A percentile compares a stretch with the other conserved stretches of the same genome.
phyloP scores from a whole-genome alignment of 2,888 invertebrate genomes.

The Drosophila trichaetosa region DNA sequence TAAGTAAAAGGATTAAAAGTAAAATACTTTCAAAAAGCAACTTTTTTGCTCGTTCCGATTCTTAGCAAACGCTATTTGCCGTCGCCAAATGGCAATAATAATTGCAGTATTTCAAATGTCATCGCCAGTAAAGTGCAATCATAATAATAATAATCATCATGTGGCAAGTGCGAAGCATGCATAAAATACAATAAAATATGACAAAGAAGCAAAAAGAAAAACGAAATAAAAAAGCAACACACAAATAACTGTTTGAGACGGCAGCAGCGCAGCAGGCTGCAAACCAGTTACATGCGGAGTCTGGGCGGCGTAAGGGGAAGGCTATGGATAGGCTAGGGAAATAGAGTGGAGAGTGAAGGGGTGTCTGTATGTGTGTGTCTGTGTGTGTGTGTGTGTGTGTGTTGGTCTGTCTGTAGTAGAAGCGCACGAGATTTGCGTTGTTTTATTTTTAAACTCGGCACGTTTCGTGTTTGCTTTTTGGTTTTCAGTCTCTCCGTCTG shows the following conservation, averaged over 20 bases:
- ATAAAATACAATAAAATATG: constrained; percentile 36
- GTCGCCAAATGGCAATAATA: not conserved
- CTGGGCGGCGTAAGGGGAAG: not conserved
- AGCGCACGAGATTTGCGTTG: constrained; percentile 71
- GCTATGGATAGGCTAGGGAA: not conserved
- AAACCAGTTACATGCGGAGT: constrained; percentile 75
- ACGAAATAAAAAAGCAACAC: not conserved
- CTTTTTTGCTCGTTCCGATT: not conserved
- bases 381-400: constrained; percentile 1
- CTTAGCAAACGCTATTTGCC: not conserved
- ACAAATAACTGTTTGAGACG: constrained; percentile 9
- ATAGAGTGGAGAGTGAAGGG: not conserved
- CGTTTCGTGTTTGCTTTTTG: constrained; percentile 70
- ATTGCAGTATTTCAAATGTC: not conserved
- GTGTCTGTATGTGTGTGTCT: not conserved
- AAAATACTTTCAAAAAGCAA: not conserved
- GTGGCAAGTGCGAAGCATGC: constrained; percentile 38
- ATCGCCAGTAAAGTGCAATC: constrained; percentile 13
- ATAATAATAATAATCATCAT: constrained; percentile 27
- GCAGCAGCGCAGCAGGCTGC: constrained; percentile 30
- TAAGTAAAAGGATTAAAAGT: not conserved
- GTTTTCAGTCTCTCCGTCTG: constrained; percentile 27
- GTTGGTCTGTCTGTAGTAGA: constrained; percentile 37
- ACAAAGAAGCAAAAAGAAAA: constrained; percentile 7
- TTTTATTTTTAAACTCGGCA: constrained; percentile 72